Base-by-base conservation (phyloP, 2,113 vertebrate species). In the Macaca fascicularis region DNA sequence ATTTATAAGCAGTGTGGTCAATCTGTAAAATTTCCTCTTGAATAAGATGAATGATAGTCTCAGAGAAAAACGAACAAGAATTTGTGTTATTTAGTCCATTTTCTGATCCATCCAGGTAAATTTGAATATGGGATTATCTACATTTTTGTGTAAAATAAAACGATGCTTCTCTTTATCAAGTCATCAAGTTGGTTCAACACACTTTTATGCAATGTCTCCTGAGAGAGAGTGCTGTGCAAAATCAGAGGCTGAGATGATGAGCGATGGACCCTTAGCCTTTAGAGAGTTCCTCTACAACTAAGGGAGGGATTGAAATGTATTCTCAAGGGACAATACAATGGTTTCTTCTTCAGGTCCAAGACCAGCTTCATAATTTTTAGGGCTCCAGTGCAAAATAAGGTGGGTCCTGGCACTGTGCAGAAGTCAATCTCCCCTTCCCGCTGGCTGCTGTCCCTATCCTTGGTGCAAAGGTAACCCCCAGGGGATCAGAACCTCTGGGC, bases 1-100 rank as follows among this genome's bases (percentile, higher is more conserved):
- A 61, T 78, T 76, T 80, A 64, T 45, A 20, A 84, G 17, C 83
- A 84, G n/a, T 17, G 27, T 30, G 14, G 38, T 40, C 35, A 50
- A 92, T 89, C 82, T 91, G 3, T 50, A 82, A 90, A 86, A 32
- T 19, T 83, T 86, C 19, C 30, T 81, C 50, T 94, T 86, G 40
- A 95, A 45, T 82, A 89, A 55, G 30, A 40, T 40, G 19, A 82
- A 74, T 22, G 22, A 70, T 57, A 70, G 72, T 89, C 27, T 85
- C 45, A 74, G 59, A 74, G 48, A 89, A 50, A 57, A 89, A 43
- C 16, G 38, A 67, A 48, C 2, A 70, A 5, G 23, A 90, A 69
- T 67, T 17, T 2, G 32, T 75, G 8, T 80, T 82, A 84, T 84
- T 84, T 59, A 48, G 40, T 64, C 10, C 12, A 48, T 91, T 82